A percentile compares a stretch with the other conserved stretches of the same genome.
Conservation (phyloP, 2,113 vertebrate species). For the Macheiramphus alcinus region DNA sequence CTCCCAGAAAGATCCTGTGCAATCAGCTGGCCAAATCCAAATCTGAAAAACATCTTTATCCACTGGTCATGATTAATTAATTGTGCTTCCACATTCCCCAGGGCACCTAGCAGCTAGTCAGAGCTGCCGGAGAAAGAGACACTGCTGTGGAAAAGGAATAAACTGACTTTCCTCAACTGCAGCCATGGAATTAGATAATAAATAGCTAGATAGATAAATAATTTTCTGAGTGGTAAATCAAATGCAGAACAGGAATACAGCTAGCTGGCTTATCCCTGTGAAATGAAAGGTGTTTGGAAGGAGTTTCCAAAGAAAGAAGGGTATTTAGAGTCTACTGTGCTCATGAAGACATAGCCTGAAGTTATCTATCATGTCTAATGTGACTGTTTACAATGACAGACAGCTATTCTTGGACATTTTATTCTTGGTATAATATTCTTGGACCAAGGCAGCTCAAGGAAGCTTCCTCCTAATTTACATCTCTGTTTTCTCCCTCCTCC, state of each 20-base stretch:
- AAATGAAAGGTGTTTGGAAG: constrained; percentile 29
- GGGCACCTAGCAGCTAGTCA: constrained; percentile 30
- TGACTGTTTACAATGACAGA: background rate
- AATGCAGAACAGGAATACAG: background rate
- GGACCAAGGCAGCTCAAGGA: constrained; percentile 5
- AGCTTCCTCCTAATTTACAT: background rate
- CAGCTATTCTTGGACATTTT: constrained; percentile 7
- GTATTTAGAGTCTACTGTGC: background rate
- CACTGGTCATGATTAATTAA: constrained; percentile 52
- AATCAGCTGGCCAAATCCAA: constrained; percentile 26
- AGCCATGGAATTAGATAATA: constrained; percentile 19
- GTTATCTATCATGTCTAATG: constrained; percentile 1
- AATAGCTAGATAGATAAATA: constrained; percentile 4
- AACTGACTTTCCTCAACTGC: constrained; percentile 5
- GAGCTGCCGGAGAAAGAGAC: background rate
- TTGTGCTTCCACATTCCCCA: constrained; percentile 37
- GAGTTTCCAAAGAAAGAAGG: background rate
- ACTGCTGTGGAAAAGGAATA: constrained; percentile 22
- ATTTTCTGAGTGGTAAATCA: constrained; percentile 27
- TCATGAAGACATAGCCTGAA: background rate
- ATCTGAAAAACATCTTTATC: constrained; percentile 41
- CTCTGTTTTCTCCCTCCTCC: background rate
- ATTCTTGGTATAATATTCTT: background rate
- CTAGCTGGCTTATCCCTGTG: background rate
- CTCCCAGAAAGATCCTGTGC: background rate